These are phyloP conservation scores for Megalopta genalis DNA, from an alignment of 1,140 invertebrate species.

Conservation along the genomic window DNA sequence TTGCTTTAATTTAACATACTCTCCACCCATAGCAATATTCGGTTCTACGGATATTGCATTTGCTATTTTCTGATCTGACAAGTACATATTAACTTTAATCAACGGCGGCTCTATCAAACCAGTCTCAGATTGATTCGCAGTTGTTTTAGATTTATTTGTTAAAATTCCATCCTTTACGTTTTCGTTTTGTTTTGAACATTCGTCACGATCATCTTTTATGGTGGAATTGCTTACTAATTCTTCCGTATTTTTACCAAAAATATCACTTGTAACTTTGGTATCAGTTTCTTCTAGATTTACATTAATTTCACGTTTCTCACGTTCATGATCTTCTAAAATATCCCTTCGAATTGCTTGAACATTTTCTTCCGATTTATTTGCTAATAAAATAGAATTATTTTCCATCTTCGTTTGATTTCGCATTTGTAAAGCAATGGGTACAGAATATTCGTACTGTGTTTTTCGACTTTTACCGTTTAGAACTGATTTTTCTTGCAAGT, in stretches of 20 bases:
- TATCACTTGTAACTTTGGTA: constrained; percentile 27
- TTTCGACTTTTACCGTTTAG: constrained; percentile 35
- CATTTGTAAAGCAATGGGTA: constrained; percentile 71
- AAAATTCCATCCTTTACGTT: constrained; percentile 5
- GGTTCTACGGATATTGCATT: constrained; percentile 57
- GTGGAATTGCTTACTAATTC: constrained; percentile 21
- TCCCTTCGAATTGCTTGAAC: constrained; percentile 57
- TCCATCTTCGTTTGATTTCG: constrained; percentile 64
- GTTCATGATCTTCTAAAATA: constrained; percentile 68
- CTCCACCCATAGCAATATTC: constrained; percentile 38
- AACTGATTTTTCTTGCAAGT: constrained; percentile 10
- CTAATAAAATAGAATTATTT: constrained; percentile 10
- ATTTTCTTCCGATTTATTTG: constrained; percentile 49
- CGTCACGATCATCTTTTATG: constrained; percentile 24
- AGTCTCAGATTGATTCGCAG: background rate
- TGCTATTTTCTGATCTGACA: constrained; percentile 64
- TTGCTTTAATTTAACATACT: constrained; percentile 65
- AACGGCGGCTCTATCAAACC: constrained; percentile 32
- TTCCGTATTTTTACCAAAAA: constrained; percentile 22
- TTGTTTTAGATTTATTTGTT: background rate
- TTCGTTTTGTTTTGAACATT: constrained; percentile 48
- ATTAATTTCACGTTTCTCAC: constrained; percentile 68
- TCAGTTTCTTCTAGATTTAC: constrained; percentile 4
- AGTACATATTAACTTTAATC: constrained; percentile 69
- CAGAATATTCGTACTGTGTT: constrained; percentile 39